Evolutionary conservation across 2,113 vertebrate species (phyloP), one percentile per base, ranked within the genome.

Genomic region (Zootoca vivipara): DNA sequence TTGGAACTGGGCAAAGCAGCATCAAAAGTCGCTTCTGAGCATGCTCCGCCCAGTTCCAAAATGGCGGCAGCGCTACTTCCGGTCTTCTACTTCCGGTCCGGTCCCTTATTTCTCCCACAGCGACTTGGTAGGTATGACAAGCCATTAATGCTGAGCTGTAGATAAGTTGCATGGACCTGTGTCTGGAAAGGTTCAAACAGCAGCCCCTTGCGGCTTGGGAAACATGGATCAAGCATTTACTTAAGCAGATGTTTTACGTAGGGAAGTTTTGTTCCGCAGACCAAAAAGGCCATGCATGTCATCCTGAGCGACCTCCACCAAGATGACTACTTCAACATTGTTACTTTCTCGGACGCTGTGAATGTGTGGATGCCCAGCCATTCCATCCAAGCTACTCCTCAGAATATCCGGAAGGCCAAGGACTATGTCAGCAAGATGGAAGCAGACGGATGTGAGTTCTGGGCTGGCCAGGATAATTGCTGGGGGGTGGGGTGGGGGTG

Each of bases 251-350:
- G n/a, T 58, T 62, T 35, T 56, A 18, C 38, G 56, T 13, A 38
- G 3, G 33, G 33, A 3, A 38, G 33, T 46, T 46, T 30, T 40
- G 74, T 38, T 58, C 79, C 28, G 16, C 96, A 98, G 98, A 98
- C 97, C 78, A 98, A 98, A 89, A 97, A 97, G 88, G 97, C 97
- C n/a, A 98, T 98, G 97, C 91, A 89, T 69, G 97, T 96, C 52
- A 98, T 98, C 80, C 96, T 98, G 8, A 93, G 92, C 30, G 98
- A 98, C 84, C 96, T 98, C 3, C 95, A 93, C 78, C 95, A 97
- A 83, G 97, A 96, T 1, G 97, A 98, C 94, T 94, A 96, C 94
- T 98, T 98, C 93, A 98, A 98, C 91, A 97, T 98, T 89, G 96
- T 98, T 88, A 98, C 97, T 69, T 98, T 98, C 96, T 98, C 98